Conservation (phyloP, 1,140 invertebrate genomes). For the Apis dorsata region DNA sequence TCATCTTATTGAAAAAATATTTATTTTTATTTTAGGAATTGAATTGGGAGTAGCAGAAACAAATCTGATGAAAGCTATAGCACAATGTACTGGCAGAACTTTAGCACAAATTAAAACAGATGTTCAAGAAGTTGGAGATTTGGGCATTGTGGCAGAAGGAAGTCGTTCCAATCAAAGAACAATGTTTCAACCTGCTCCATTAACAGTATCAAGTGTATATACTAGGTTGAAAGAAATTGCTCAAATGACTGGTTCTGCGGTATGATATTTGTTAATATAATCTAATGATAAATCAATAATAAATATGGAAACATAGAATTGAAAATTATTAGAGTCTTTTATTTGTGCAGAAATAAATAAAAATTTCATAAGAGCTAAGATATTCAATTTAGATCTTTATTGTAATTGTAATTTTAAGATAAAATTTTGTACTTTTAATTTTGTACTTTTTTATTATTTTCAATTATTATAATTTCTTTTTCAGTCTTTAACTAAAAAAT, state of each 20-base stretch:
- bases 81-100: constrained; percentile 93
- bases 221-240: constrained; percentile 95
- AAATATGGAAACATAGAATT: no score
- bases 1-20: background rate
- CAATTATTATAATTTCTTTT: constrained; percentile 29
- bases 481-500: constrained; percentile 91
- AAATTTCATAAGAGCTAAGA: no score
- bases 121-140: constrained; percentile 89
- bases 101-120: constrained; percentile 93
- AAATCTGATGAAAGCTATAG: constrained; percentile 96
- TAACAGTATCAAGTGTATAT: constrained; percentile 88
- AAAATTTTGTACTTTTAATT: background rate
- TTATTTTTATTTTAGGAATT: constrained; percentile 75
- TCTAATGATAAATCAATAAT: no score
- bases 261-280: constrained; percentile 66
- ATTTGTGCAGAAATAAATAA: no score
- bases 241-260: constrained; percentile 89
- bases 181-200: constrained; percentile 88
- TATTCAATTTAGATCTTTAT: background rate
- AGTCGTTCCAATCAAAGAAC: constrained; percentile 94
- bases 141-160: constrained; percentile 95
- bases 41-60: constrained; percentile 97
- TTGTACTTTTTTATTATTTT: no score
- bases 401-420: background rate
- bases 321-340: no score